Conservation (phyloP, 2,797 vertebrate species). For the Epinephelus malabaricus region DNA sequence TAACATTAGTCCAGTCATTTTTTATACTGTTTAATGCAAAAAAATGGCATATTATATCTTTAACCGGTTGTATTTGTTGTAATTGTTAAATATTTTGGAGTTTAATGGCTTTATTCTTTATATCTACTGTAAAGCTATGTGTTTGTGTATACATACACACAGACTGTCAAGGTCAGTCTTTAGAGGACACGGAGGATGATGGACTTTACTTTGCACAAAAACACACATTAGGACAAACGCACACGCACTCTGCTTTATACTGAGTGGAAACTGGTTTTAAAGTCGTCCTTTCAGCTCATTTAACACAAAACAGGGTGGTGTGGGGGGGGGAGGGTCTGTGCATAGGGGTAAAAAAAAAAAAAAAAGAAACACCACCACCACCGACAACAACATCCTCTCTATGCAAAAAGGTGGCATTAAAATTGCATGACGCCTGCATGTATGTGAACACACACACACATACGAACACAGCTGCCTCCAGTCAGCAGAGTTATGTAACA, state of each 20-base stretch:
- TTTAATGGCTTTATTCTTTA: not conserved
- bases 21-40: too few relatives aligned
- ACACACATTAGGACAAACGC: not conserved
- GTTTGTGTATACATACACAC: not conserved
- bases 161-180: conserved; percentile 2
- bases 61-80: not conserved
- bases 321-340: not conserved
- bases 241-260: conserved; percentile 7
- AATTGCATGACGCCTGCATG: conserved; percentile 64
- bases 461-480: conserved; percentile 61
- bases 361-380: not conserved
- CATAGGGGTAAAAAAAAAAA: not conserved
- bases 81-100: not conserved
- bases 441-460: conserved; percentile 24
- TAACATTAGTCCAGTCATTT: too few relatives aligned
- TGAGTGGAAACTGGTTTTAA: conserved; percentile 28
- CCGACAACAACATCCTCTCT: not conserved
- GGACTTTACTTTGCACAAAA: conserved; percentile 11
- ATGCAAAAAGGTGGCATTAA: conserved; percentile 66
- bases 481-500: conserved; percentile 83
- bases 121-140: not conserved
- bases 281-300: conserved; percentile 15
- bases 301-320: conserved; percentile 2
- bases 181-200: not conserved
- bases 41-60: too few relatives aligned